These are phyloP conservation scores for Pseudopleuronectes americanus DNA, from an alignment of 2,797 vertebrate species.

Conservation along the genomic window DNA sequence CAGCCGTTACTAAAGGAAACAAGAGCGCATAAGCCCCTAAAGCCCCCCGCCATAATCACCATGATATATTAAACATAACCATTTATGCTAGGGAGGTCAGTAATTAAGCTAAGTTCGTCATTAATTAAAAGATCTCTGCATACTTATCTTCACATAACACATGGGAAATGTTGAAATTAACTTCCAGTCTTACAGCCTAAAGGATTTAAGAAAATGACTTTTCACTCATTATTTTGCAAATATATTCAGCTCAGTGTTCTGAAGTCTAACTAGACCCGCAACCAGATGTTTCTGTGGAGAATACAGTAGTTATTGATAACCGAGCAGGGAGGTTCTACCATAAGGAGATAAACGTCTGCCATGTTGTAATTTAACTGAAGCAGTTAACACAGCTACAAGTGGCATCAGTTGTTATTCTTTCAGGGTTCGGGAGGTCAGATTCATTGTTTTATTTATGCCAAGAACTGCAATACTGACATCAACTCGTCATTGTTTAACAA, in stretches of 20 bases:
- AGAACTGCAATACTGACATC: not conserved
- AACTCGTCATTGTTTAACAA: not conserved
- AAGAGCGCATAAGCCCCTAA: not conserved
- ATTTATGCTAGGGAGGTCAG: conserved; percentile 36
- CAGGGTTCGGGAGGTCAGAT: not conserved
- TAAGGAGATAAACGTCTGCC: not conserved
- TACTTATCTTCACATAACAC: conserved; percentile 47
- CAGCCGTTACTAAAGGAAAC: conserved; percentile 12
- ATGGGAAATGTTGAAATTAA: conserved; percentile 51
- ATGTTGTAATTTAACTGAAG: not conserved
- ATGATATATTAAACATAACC: conserved; percentile 34
- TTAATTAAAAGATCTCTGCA: conserved; percentile 43
- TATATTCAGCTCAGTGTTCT: conserved; percentile 24
- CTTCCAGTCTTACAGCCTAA: conserved; percentile 24
- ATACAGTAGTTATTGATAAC: conserved; percentile 1
- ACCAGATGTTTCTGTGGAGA: conserved; percentile 12
- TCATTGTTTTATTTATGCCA: not conserved
- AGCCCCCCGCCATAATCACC: conserved; percentile 11
- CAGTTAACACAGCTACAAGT: not conserved
- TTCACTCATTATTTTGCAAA: conserved; percentile 47
- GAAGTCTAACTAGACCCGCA: conserved; percentile 12
- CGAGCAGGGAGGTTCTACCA: not conserved
- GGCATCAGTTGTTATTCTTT: not conserved
- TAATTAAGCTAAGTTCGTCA: conserved; percentile 42
- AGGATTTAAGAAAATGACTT: conserved; percentile 38